Evolutionary conservation across 2,113 vertebrate genomes (phyloP).

Genomic region (Oreocharis arfaki): DNA sequence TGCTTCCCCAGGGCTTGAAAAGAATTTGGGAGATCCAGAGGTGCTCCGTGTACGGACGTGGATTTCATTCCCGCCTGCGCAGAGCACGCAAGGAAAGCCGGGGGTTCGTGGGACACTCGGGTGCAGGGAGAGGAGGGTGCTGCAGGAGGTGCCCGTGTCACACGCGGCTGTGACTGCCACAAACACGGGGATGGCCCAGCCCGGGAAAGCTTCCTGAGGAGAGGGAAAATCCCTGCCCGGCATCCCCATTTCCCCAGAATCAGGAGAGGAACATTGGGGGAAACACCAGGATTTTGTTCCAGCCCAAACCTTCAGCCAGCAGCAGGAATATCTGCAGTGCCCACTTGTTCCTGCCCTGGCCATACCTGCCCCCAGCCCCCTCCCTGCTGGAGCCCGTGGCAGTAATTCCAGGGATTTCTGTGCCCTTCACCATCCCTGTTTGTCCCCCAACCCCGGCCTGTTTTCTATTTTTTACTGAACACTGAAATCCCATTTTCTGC

Average conservation of each 20-base stretch:
- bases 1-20: neutral
- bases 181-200: rapidly evolving
- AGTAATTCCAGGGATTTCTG: neutral
- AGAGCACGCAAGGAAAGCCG: rapidly evolving
- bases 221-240: neutral
- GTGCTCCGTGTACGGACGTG: rapidly evolving
- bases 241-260: neutral
- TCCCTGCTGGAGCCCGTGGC: neutral
- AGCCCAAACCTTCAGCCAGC: neutral
- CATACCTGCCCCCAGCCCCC: neutral
- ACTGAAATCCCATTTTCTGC: neutral
- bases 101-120: rapidly evolving
- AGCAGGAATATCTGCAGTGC: neutral
- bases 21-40: neutral
- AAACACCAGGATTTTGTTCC: neutral
- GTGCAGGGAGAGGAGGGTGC: neutral
- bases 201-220: rapidly evolving
- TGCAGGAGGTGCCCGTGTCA: rapidly evolving
- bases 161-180: rapidly evolving
- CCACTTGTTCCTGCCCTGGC: neutral
- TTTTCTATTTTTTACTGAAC: neutral
- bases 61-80: neutral
- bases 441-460: neutral
- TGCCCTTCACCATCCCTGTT: neutral
- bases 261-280: rapidly evolving